Base-by-base conservation (phyloP, 2,888 invertebrate species). In the Lochmaea capreae region DNA sequence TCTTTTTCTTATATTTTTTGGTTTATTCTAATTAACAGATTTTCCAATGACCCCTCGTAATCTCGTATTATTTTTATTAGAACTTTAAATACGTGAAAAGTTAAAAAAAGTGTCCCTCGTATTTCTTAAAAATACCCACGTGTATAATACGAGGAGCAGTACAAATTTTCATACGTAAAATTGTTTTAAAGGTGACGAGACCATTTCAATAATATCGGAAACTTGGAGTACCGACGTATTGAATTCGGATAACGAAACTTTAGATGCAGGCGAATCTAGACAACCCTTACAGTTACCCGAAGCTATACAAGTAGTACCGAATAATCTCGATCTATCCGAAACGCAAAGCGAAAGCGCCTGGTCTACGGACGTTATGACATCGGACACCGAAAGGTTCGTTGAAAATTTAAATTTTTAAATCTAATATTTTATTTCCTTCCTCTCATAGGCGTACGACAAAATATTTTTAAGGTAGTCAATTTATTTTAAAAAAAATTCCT, bases 171-270 rank as follows among this genome's bases (percentile, higher is more conserved):
- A 22, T 22, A 22, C 22, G 22, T 33, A 5, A 5, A 5, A 33
- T 5, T 33, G 26, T 33, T 33, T 33, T 33, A 4, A 33, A 70
- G 86, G 95, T 1, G 98, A 98, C 86, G 99, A 99, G 88, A 97
- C 97, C 0, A 94, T 97, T 81, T 98, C 98, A 52, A 93, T 98
- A 83, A 97, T 99, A 81, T 97, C 97, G 63, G 99, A 99, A 86
- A 98, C 98, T 0, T 99, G 99, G 99, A 97, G 97, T 80, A 99
- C 99, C 0, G 99, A 99, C 87, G 99, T 99, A 63, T 88, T 98
- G 71, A 98, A 98, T 0, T 97, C 97, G 71, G 99, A 99, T 87
- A 97, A 97, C 12, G 99, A 99, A 88, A 95, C 95, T 18, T 91
- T 97, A 59, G 97, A 97, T 79, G 93, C 93, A 78, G 78, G 78